These are phyloP conservation scores for Coregonus ussuriensis DNA, from an alignment of 2,797 vertebrate genomes.

Conservation along the genomic window DNA sequence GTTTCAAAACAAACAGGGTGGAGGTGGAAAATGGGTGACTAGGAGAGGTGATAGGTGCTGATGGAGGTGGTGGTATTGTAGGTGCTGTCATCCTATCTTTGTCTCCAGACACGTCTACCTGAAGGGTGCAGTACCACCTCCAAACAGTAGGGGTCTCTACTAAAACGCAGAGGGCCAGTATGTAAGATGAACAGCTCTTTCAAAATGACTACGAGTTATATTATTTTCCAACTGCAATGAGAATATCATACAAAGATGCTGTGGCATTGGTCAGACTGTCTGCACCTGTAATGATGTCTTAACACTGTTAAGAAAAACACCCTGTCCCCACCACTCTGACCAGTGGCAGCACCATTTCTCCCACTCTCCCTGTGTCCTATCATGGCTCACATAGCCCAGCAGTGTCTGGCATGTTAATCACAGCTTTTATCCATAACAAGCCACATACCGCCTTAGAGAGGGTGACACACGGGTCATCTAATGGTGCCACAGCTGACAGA, in stretches of 20 bases:
- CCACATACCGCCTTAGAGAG: constrained; percentile 35
- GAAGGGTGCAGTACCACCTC: not conserved
- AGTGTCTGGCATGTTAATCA: not conserved
- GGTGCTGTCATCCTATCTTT: not conserved
- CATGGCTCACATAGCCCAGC: not conserved
- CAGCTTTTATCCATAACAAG: not conserved
- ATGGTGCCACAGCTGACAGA: constrained; percentile 28
- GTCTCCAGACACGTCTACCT: too few species aligned
- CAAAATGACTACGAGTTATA: not conserved
- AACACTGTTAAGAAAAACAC: not conserved
- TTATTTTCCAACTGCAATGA: not conserved
- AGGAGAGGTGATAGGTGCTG: not conserved
- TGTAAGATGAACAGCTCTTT: too few species aligned
- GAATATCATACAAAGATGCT: not conserved
- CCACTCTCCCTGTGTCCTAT: not conserved
- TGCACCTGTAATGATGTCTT: too few species aligned
- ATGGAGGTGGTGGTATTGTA: not conserved
- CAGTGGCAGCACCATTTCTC: not conserved
- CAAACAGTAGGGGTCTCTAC: not conserved
- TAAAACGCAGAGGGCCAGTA: not conserved
- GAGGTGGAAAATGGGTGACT: constrained; percentile 23
- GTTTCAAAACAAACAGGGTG: constrained; percentile 29
- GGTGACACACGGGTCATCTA: constrained; percentile 69
- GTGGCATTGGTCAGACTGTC: not conserved
- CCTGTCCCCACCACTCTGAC: not conserved